Conservation (phyloP, 2,888 invertebrate species). For the Microctonus aethiopoides region DNA sequence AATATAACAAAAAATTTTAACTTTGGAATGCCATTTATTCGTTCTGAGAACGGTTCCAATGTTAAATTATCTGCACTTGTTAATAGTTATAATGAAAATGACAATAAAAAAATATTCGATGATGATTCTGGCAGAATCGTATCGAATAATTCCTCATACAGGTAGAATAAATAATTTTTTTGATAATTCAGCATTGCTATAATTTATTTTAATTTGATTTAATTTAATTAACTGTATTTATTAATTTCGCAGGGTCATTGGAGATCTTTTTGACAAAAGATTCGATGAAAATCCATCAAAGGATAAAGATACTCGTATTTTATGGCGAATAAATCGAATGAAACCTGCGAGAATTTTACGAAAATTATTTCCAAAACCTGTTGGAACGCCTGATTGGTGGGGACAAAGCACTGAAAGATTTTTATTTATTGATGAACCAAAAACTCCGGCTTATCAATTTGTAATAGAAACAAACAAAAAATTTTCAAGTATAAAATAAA, state of each 20-base stretch:
- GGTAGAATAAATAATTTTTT: slow-evolving; percentile 41
- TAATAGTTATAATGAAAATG: slow-evolving; percentile 71
- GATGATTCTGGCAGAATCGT: slow-evolving; percentile 73
- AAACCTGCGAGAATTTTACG: slow-evolving; percentile 78
- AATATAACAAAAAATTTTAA: slow-evolving; percentile 69
- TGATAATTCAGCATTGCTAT: not conserved
- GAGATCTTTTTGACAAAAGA: slow-evolving; percentile 50
- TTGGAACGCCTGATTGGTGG: slow-evolving; percentile 75
- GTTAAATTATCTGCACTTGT: slow-evolving; percentile 71
- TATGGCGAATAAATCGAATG: slow-evolving; percentile 84
- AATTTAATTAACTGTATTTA: not conserved
- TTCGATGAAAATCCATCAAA: slow-evolving; percentile 50
- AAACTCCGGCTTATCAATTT: slow-evolving; percentile 74
- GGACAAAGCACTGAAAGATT: slow-evolving; percentile 84
- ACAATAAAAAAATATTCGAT: slow-evolving; percentile 70
- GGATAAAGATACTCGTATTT: slow-evolving; percentile 57
- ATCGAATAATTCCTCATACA: slow-evolving; percentile 56
- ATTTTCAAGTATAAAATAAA: slow-evolving; percentile 5
- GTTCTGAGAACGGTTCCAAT: slow-evolving; percentile 72
- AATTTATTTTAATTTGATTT: not conserved
- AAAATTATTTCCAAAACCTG: slow-evolving; percentile 78
- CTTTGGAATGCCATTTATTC: slow-evolving; percentile 72
- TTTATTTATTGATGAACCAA: slow-evolving; percentile 79
- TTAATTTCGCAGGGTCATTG: slow-evolving; percentile 46
- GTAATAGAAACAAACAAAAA: slow-evolving; percentile 57